Base-by-base conservation (phyloP, 1,140 invertebrate genomes). In the Aphis craccivora region DNA sequence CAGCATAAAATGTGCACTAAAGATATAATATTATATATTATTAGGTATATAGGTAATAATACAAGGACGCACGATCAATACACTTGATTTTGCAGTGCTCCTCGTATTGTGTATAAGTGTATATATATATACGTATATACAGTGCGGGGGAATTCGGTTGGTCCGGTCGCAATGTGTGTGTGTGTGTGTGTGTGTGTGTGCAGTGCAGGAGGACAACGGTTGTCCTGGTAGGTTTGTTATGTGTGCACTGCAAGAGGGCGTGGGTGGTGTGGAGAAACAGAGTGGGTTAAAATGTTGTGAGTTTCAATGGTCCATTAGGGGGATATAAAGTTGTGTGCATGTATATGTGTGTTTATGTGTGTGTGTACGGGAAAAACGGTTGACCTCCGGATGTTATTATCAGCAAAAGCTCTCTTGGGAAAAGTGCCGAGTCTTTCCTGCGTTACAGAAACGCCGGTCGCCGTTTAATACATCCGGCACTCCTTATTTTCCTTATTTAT, bases 351-450 rank as follows among this genome's bases (percentile, higher is more conserved):
- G 45, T 53, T 76, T 53, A 81, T 37, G 37, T 88, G 37, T 51
- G 88, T 1, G 90, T 51, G 48, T 23, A 48, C 48, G 91, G n/a
- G 48, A 35, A 84, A 92, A 84, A 93, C 91, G 91, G 91, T 84
- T 93, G 91, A 93, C 91, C 91, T 84, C 91, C 91, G 91, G 91
- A 93, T 93, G 91, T 93, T 93, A 93, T 93, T 93, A 93, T 83
- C 81, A 84, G 91, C 76, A 93, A 93, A 93, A 93, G 91, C 91
- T 93, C 91, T 93, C 91, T 93, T 93, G 91, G 91, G 91, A 84
- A 84, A 53, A 93, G 60, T 37, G 67, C 45, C 43, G 60, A 45
- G 91, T 92, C 91, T 84, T 90, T 92, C 81, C 91, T 43, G 91
- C 91, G 37, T 84, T 93, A 93, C 91, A 53, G 48, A 93, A 93